These are phyloP conservation scores for Trichonephila clavipes DNA, from an alignment of 1,140 invertebrate species.

Conservation along the genomic window DNA sequence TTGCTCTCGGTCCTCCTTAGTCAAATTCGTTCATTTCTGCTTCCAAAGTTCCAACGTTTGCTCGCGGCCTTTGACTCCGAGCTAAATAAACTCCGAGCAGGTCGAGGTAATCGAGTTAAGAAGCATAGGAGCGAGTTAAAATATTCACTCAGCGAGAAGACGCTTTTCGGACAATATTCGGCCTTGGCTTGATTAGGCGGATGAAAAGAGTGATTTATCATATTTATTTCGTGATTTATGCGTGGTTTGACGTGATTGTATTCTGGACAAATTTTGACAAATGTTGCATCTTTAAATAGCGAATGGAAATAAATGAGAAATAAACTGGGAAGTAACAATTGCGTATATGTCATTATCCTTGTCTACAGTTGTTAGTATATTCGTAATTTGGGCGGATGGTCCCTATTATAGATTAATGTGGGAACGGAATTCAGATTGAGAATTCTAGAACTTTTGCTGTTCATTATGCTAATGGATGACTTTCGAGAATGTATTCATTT, in stretches of 20 bases:
- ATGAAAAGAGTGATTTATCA: not conserved
- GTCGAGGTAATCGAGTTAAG: constrained; percentile 26
- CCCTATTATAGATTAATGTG: not conserved
- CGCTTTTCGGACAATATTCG: not conserved
- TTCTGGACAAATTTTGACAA: not conserved
- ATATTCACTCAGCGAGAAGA: not conserved
- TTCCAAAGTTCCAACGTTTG: not conserved
- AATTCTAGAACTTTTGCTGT: not conserved
- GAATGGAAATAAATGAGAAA: not conserved
- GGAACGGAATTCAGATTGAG: not conserved
- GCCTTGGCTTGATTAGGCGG: not conserved
- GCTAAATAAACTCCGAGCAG: not conserved
- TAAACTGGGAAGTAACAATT: not conserved
- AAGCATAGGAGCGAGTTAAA: not conserved
- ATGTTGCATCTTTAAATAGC: not conserved
- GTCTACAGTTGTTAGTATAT: not conserved
- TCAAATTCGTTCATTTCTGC: not conserved
- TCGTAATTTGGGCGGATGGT: not conserved
- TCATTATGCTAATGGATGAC: not conserved
- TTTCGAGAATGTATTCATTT: not conserved
- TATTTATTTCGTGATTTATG: not conserved
- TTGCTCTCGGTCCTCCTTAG: not conserved
- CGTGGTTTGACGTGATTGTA: not conserved
- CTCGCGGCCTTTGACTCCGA: not conserved
- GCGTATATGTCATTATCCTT: not conserved